Evolutionary conservation across 2,113 vertebrate genomes (phyloP).

Genomic region (Eclectus roratus): DNA sequence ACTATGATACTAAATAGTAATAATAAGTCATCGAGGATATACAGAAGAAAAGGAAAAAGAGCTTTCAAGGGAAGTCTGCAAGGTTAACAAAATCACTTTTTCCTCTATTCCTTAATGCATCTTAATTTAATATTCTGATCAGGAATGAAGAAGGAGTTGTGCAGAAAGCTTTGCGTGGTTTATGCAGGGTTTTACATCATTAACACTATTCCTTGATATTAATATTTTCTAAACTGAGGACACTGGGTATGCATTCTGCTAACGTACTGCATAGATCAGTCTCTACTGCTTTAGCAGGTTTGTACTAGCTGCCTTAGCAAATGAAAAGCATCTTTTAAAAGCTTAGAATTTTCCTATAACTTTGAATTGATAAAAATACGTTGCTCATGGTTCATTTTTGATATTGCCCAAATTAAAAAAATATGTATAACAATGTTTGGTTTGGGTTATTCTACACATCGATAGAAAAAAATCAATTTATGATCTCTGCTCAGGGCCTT

Average conservation of each 20-base stretch:
- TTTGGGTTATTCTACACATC: not conserved
- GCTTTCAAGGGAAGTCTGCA: not conserved
- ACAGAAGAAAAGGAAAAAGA: not conserved
- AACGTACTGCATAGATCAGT: not conserved
- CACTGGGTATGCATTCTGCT: not conserved
- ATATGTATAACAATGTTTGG: not conserved
- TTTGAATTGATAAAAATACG: not conserved
- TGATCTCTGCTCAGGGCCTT: not conserved
- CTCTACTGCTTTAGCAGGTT: not conserved
- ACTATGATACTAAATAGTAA: not conserved
- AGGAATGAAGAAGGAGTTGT: conserved; percentile 3
- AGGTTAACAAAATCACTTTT: conserved; percentile 11
- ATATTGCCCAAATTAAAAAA: not conserved
- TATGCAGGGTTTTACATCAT: not conserved
- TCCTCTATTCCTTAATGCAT: not conserved
- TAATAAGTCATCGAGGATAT: not conserved
- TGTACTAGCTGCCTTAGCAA: not conserved
- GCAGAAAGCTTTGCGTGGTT: conserved; percentile 16
- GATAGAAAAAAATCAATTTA: not conserved
- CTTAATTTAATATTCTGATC: conserved; percentile 44
- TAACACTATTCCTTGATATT: not conserved
- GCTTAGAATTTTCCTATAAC: not conserved
- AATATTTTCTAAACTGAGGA: not conserved
- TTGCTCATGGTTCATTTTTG: not conserved
- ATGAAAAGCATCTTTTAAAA: not conserved